phyloP scores from a whole-genome alignment of 2,888 invertebrate genomes.

The Eupelmus urozonus region DNA sequence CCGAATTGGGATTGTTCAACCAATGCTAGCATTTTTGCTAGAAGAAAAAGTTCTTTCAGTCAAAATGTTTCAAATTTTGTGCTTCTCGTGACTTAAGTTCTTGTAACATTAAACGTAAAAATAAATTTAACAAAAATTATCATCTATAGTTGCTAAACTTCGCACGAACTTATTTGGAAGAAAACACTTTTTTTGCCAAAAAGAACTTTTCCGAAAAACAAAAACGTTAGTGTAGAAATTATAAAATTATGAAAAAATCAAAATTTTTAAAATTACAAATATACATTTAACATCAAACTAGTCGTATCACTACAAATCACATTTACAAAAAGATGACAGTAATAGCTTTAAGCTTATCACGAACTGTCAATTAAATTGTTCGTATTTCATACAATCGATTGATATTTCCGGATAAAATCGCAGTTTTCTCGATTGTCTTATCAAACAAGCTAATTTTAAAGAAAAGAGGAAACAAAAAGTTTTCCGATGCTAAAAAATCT shows the following conservation, averaged over 20 bases:
- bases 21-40: constrained; percentile 18
- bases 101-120: constrained; percentile 5
- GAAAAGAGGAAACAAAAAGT: constrained; percentile 20
- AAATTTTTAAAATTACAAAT: constrained; percentile 41
- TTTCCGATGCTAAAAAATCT: constrained; percentile 21
- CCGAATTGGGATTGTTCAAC: constrained; percentile 20
- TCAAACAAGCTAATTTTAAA: not conserved
- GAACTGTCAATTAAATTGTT: constrained; percentile 19
- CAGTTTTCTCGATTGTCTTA: not conserved
- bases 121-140: constrained; percentile 1
- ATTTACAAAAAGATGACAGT: constrained; percentile 40
- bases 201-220: constrained; percentile 38
- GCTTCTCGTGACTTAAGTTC: constrained; percentile 16
- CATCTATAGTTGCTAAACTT: not conserved
- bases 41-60: constrained; percentile 31
- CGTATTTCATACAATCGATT: constrained; percentile 10
- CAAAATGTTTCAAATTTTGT: constrained; percentile 25
- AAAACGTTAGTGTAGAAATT: constrained; percentile 34
- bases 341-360: constrained; percentile 41
- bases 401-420: constrained; percentile 5
- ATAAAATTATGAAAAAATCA: constrained; percentile 33
- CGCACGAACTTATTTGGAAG: constrained; percentile 1
- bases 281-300: constrained; percentile 39
- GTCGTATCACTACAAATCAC: constrained; percentile 36
- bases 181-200: not conserved